These are phyloP conservation scores for Prunella fulvescens DNA, from an alignment of 2,113 vertebrate species.

Conservation along the genomic window DNA sequence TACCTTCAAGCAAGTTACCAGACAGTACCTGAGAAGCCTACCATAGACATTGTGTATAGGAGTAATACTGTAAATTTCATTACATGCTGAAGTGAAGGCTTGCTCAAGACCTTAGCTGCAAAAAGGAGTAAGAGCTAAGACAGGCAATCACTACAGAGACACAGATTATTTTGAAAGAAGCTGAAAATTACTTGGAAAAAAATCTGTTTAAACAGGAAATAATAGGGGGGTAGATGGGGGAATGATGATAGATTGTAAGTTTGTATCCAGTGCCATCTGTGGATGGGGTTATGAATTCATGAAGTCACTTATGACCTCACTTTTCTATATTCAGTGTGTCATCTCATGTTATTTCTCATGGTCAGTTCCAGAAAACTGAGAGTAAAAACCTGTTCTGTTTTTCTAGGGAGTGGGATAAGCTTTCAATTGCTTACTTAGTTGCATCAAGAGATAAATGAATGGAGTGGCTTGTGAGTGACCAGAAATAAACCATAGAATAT, in stretches of 20 bases:
- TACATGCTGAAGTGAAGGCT: neutral
- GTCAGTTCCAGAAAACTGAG: neutral
- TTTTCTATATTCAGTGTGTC: neutral
- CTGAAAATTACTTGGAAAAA: neutral
- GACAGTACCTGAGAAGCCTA: neutral
- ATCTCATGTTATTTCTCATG: neutral
- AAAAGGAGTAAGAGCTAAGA: neutral
- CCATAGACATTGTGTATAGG: neutral
- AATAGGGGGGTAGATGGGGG: accelerated
- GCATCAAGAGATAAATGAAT: neutral
- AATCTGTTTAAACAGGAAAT: neutral
- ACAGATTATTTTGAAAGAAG: neutral
- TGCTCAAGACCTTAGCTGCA: neutral
- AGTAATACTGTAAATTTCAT: neutral
- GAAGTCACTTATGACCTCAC: neutral
- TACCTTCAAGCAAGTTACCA: neutral
- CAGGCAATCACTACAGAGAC: neutral
- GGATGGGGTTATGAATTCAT: neutral
- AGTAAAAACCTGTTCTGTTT: neutral
- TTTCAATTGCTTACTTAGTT: neutral
- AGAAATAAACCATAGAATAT: neutral
- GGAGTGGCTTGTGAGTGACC: neutral
- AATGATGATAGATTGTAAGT: neutral
- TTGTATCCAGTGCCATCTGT: neutral
- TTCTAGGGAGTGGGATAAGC: neutral